A percentile compares a stretch with the other conserved stretches of the same genome.
Evolutionary conservation across 2,888 invertebrate genomes (phyloP).

Genomic region (Strigamia transsilvanica): DNA sequence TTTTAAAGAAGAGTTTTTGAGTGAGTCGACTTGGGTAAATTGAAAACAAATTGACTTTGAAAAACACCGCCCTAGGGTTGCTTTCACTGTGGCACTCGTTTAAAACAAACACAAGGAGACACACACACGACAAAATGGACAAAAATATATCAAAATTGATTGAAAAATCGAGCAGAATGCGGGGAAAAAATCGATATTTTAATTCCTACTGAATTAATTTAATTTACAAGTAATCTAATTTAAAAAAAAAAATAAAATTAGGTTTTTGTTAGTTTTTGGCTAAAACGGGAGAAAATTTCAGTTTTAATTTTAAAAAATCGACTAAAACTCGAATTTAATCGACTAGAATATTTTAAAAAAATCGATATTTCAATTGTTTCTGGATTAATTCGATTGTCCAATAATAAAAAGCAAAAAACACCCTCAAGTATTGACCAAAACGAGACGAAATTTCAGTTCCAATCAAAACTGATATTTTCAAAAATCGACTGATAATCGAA

Average conservation of each 20-base stretch:
- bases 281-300: too few species aligned
- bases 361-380: background rate
- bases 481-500: background rate
- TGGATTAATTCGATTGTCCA: too few species aligned
- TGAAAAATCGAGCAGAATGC: background rate
- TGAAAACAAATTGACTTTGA: slow-evolving; percentile 23
- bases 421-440: background rate
- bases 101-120: background rate
- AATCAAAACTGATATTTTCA: too few species aligned
- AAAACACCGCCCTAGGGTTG: slow-evolving; percentile 27
- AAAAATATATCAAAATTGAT: background rate
- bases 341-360: background rate
- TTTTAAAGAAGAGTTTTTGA: background rate
- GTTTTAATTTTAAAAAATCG: background rate
- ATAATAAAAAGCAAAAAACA: too few species aligned
- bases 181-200: too few species aligned
- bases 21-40: background rate
- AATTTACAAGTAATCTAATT: too few species aligned
- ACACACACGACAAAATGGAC: too few species aligned
- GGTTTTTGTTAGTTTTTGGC: too few species aligned
- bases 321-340: background rate
- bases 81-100: background rate
- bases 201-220: too few species aligned
- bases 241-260: too few species aligned
- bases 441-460: too few species aligned